Evolutionary conservation across 2,113 vertebrate genomes (phyloP), one percentile per base, ranked within the genome.

Genomic region (Myodes glareolus): DNA sequence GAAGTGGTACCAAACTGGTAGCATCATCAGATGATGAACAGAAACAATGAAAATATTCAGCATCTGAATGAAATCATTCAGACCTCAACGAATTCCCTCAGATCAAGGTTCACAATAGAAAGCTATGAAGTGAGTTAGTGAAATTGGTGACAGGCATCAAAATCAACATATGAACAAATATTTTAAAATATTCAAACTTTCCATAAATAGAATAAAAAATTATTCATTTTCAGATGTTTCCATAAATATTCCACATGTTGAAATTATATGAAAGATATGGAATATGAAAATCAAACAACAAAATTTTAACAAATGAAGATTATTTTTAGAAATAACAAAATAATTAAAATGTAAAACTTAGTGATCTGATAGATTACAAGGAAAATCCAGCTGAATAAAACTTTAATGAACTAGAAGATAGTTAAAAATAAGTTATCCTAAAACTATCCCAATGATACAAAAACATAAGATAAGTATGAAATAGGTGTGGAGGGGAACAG

Each of bases 121-220:
- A 95, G 87, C 33, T 3, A 85, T 72, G 13, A 95, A 95, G 67
- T 58, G 27, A 0, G 10, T 78, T 21, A 85, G 27, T 77, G 13
- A 94, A 42, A n/a, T 39, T 7, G 84, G 14, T 77, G 47, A 95
- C 2, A 92, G 19, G 11, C 19, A 78, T 23, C 19, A 77, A 82
- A 82, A 90, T 45, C 1, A 82, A 61, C 47, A 70, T 16, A 65
- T 31, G 82, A 94, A 39, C 19, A 96, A 90, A 42, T 50, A 94
- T 42, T 92, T 90, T 21, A 63, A 80, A 27, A 80, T 19, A 47
- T 58, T 96, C 19, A 19, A 82, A 45, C 88, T 85, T 47, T 90
- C 61, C 55, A 84, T n/a, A 87, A 92, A 92, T 25, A 87, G 58
- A 39, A 90, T 42, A 31, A 31, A 29, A 95, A 97, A 77, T 93